phyloP scores from a whole-genome alignment of 2,888 invertebrate genomes.

The Listrodromus nycthemerus region DNA sequence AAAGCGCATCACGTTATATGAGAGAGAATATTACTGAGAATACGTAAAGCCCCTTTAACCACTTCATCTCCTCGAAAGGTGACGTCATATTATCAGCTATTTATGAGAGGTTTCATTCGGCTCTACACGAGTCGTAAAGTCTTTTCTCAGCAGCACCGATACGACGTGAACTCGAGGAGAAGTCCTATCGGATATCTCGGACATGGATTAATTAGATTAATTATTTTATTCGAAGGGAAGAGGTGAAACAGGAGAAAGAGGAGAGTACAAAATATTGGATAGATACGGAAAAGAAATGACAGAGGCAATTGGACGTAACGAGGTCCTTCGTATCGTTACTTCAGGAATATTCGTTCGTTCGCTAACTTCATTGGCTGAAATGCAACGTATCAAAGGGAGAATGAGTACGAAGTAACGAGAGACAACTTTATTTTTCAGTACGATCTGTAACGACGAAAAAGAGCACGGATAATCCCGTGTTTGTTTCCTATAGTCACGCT shows the following conservation, averaged over 20 bases:
- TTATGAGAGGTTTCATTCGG: too few relatives aligned
- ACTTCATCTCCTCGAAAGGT: too few relatives aligned
- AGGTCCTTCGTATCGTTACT: constrained; percentile 6
- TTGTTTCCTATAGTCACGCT: background rate
- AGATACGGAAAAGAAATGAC: background rate
- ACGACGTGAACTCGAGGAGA: constrained; percentile 12
- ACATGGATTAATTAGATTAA: constrained; percentile 37
- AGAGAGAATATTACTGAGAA: too few relatives aligned
- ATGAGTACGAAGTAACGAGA: background rate
- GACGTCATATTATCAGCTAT: too few relatives aligned
- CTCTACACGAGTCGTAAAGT: background rate
- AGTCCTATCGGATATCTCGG: constrained; percentile 12
- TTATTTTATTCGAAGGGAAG: constrained; percentile 37
- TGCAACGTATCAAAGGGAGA: background rate
- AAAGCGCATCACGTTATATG: too few relatives aligned
- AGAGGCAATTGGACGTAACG: constrained; percentile 7
- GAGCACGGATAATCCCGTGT: background rate
- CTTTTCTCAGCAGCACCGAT: background rate
- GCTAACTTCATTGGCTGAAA: background rate
- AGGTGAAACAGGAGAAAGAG: constrained; percentile 2
- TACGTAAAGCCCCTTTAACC: too few relatives aligned
- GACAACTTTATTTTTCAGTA: background rate
- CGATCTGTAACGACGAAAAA: background rate
- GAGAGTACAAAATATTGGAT: background rate
- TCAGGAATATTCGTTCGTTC: background rate